These are phyloP conservation scores for Lasiommata megera DNA, from an alignment of 2,888 invertebrate genomes.

Conservation along the genomic window DNA sequence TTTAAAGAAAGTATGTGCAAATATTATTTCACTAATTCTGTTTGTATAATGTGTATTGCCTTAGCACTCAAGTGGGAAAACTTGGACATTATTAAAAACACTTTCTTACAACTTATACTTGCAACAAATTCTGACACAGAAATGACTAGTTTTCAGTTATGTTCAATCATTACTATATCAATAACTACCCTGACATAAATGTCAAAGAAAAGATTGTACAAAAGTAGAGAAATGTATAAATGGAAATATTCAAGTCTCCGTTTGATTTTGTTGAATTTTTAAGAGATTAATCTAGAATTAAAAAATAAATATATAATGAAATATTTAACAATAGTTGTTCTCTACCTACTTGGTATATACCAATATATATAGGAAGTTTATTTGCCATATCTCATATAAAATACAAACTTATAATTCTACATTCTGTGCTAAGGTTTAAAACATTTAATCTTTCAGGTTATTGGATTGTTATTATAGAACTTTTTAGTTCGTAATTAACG, in stretches of 20 bases:
- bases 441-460: conserved; percentile 49
- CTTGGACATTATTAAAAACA: neutral
- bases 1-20: conserved; percentile 46
- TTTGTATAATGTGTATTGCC: conserved; percentile 53
- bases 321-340: too few relatives aligned
- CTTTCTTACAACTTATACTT: neutral
- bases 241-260: too few relatives aligned
- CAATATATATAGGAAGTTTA: too few relatives aligned
- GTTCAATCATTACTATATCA: too few relatives aligned
- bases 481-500: conserved; percentile 47
- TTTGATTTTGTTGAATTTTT: too few relatives aligned
- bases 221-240: too few relatives aligned
- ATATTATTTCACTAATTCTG: conserved; percentile 38
- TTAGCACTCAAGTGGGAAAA: conserved; percentile 50
- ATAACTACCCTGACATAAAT: too few relatives aligned
- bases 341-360: too few relatives aligned
- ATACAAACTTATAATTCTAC: conserved; percentile 3
- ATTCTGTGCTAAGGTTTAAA: conserved; percentile 60
- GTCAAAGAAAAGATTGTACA: too few relatives aligned
- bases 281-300: too few relatives aligned
- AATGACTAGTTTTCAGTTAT: too few relatives aligned
- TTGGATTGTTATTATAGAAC: conserved; percentile 70
- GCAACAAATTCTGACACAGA: neutral
- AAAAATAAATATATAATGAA: neutral
- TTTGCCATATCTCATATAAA: neutral